Evolutionary conservation across 2,113 vertebrate species (phyloP), one percentile per base, ranked within the genome.

Genomic region (Pteruthius melanotis): DNA sequence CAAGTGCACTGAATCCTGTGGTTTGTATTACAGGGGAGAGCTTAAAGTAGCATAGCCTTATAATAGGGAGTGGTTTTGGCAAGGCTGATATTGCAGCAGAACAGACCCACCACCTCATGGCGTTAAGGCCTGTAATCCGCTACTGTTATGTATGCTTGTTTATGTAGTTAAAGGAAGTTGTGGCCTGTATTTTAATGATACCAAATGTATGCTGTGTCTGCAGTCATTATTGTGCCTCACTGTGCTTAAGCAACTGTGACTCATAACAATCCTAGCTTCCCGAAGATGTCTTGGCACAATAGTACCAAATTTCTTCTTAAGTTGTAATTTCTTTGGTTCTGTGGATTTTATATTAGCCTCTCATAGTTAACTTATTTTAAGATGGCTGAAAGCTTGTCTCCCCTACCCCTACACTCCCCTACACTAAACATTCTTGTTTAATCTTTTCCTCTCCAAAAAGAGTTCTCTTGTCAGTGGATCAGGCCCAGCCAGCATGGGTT

Each of bases 111-210:
- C 50, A 72, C 16, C 50, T 84, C 68, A 69, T 72, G 45, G 24
- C 80, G 60, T 92, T 92, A 78, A 96, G 72, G 50, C 50, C 70
- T 91, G 30, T 91, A 94, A 90, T 88, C 92, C 76, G 44, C 83
- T 88, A 64, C 28, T 81, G 54, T 87, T 81, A 47, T 11, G 10
- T 69, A 14, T 88, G 56, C 78, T 92, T 90, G 44, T 89, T 95
- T 86, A 81, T 65, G 50, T 83, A 72, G 78, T 76, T 92, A 83
- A 92, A 87, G 76, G 88, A 87, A 90, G 20, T 30, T 89, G 40
- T 91, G 78, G 64, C 60, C 64, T 94, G 27, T 37, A 75, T 87
- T 97, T 94, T 95, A 94, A 91, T 27, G 7, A 69, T 93, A 65
- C 7, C 3, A 86, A 95, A 81, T 93, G 44, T 92, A 72, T 37